Conservation (phyloP, 2,888 invertebrate species). For the Euproctis similis region DNA sequence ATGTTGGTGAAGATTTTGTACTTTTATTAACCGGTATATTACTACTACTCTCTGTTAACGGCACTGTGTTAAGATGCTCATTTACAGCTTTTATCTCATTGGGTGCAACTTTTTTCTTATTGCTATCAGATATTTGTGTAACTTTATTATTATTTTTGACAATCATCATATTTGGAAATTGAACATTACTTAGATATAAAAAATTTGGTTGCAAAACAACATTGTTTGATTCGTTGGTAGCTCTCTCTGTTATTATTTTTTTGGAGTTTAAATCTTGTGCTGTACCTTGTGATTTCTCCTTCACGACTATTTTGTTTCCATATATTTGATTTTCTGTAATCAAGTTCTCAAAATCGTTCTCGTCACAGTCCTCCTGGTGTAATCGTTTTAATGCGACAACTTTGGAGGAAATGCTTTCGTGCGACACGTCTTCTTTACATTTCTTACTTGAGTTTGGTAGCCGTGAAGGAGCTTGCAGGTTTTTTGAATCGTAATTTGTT, state of each 20-base stretch:
- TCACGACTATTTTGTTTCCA: constrained; percentile 74
- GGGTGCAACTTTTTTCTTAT: constrained; percentile 30
- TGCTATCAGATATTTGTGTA: constrained; percentile 28
- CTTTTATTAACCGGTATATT: constrained; percentile 17
- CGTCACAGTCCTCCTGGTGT: constrained; percentile 67
- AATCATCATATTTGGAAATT: constrained; percentile 69
- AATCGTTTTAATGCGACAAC: constrained; percentile 66
- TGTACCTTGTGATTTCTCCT: constrained; percentile 66
- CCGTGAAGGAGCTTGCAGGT: constrained; percentile 69
- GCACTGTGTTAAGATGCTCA: constrained; percentile 21
- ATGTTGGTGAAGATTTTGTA: constrained; percentile 16
- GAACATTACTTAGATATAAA: constrained; percentile 63
- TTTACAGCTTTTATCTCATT: constrained; percentile 43
- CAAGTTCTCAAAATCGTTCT: constrained; percentile 73
- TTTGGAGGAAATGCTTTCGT: constrained; percentile 51
- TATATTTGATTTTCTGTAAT: constrained; percentile 75
- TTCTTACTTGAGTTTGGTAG: constrained; percentile 57
- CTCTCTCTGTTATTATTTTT: constrained; percentile 36
- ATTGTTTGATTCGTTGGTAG: constrained; percentile 43
- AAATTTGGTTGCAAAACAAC: constrained; percentile 62
- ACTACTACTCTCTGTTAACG: constrained; percentile 16
- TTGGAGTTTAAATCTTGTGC: constrained; percentile 51
- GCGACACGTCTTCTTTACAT: constrained; percentile 53
- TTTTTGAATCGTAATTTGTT: constrained; percentile 60
- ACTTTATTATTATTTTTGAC: constrained; percentile 53